phyloP scores from a whole-genome alignment of 2,888 invertebrate species.

The Plagiodera versicolora region DNA sequence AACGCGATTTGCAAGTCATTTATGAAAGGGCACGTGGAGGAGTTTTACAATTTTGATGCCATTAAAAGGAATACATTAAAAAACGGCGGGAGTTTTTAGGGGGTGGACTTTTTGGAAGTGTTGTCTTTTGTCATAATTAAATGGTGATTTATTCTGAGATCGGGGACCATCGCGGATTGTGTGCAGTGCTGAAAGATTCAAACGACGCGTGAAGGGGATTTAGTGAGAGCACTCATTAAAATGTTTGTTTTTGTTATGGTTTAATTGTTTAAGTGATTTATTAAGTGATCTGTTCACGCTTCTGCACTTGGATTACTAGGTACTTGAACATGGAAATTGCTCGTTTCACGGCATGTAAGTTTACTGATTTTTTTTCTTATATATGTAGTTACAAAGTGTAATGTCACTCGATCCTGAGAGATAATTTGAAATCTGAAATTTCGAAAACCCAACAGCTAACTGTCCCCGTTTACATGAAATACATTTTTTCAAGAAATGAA shows the following conservation, averaged over 20 bases:
- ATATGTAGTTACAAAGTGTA: not conserved
- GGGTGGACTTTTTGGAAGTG: slow-evolving; percentile 24
- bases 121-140: slow-evolving; percentile 25
- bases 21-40: slow-evolving; percentile 15
- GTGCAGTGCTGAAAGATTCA: slow-evolving; percentile 32
- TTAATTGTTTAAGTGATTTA: slow-evolving; percentile 34
- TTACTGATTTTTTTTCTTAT: not conserved
- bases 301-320: slow-evolving; percentile 29
- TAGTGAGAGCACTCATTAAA: slow-evolving; percentile 30
- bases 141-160: slow-evolving; percentile 32
- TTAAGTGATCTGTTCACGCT: slow-evolving; percentile 31
- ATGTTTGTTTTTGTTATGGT: slow-evolving; percentile 36
- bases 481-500: too few relatives aligned
- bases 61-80: slow-evolving; percentile 23
- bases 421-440: too few relatives aligned
- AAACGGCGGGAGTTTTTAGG: slow-evolving; percentile 14
- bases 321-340: slow-evolving; percentile 31
- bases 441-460: too few relatives aligned
- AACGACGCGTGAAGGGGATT: slow-evolving; percentile 29
- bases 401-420: too few relatives aligned
- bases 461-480: too few relatives aligned
- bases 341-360: slow-evolving; percentile 31
- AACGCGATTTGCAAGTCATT: slow-evolving; percentile 20
- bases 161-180: slow-evolving; percentile 26
- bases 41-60: slow-evolving; percentile 21